These are phyloP conservation scores for Chunga burmeisteri DNA, from an alignment of 2,113 vertebrate genomes.

Conservation along the genomic window DNA sequence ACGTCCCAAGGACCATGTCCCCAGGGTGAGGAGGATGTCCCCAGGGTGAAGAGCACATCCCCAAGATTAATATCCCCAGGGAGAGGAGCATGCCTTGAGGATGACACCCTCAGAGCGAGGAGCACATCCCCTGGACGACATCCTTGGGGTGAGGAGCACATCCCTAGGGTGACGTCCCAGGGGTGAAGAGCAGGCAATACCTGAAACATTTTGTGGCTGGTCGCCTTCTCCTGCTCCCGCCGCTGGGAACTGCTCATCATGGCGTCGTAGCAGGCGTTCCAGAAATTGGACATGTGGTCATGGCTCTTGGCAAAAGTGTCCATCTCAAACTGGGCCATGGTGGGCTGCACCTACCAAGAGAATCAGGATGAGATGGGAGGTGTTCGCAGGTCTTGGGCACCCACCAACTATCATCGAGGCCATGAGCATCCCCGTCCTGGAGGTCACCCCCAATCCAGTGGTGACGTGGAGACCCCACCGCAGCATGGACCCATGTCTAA, in stretches of 20 bases:
- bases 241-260: constrained; percentile 89
- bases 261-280: constrained; percentile 95
- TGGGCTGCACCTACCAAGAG: constrained; percentile 82
- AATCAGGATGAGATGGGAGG: fast-evolving
- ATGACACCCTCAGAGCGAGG: not conserved
- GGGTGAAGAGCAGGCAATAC: constrained; percentile 41
- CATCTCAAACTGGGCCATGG: constrained; percentile 90
- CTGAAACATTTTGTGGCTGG: constrained; percentile 86
- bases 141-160: fast-evolving
- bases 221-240: constrained; percentile 79
- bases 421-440: not conserved
- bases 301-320: constrained; percentile 94
- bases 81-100: no score
- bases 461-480: not conserved
- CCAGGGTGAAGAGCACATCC: not conserved
- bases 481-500: not conserved
- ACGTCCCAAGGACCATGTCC: fast-evolving
- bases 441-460: not conserved
- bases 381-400: fast-evolving
- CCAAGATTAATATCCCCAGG: not conserved
- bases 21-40: not conserved
- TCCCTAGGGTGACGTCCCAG: not conserved
- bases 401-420: not conserved
- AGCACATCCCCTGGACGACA: no score
- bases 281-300: constrained; percentile 96